Percentiles rank a stretch among this genome's conserved stretches.
Evolutionary conservation across 2,888 invertebrate genomes (phyloP).

Genomic region (Hermaeophaga mercurialis): DNA sequence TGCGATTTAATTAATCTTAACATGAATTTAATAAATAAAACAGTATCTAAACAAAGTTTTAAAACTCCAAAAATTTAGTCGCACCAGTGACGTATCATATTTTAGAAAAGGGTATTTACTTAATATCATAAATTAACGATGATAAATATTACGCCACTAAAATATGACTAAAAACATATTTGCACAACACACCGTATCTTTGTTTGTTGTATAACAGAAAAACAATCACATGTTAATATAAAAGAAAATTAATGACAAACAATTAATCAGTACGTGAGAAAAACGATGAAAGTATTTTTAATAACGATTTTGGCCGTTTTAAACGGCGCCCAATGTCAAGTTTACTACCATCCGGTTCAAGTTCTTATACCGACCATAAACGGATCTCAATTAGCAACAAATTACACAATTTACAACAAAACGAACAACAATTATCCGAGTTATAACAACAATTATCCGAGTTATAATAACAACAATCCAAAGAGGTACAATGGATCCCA

Average conservation of each 20-base stretch:
- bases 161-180: neutral
- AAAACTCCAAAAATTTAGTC: too few species aligned
- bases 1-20: too few species aligned
- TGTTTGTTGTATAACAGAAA: too few species aligned
- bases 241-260: constrained; percentile 15
- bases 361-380: constrained; percentile 43
- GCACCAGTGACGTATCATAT: too few species aligned
- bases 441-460: constrained; percentile 19
- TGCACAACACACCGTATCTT: constrained; percentile 7
- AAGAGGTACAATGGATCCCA: constrained; percentile 31
- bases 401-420: constrained; percentile 21
- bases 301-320: constrained; percentile 22
- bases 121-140: too few species aligned
- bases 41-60: too few species aligned
- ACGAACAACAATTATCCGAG: constrained; percentile 17
- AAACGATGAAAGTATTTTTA: constrained; percentile 28
- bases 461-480: constrained; percentile 10
- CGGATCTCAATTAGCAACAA: constrained; percentile 31
- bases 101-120: too few species aligned
- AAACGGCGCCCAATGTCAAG: constrained; percentile 31
- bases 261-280: neutral
- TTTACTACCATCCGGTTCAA: constrained; percentile 44
- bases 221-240: constrained; percentile 4
- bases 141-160: too few species aligned
- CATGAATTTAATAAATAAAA: too few species aligned